Conservation (phyloP, 2,113 vertebrate species). For the Nerophis lumbriciformis region DNA sequence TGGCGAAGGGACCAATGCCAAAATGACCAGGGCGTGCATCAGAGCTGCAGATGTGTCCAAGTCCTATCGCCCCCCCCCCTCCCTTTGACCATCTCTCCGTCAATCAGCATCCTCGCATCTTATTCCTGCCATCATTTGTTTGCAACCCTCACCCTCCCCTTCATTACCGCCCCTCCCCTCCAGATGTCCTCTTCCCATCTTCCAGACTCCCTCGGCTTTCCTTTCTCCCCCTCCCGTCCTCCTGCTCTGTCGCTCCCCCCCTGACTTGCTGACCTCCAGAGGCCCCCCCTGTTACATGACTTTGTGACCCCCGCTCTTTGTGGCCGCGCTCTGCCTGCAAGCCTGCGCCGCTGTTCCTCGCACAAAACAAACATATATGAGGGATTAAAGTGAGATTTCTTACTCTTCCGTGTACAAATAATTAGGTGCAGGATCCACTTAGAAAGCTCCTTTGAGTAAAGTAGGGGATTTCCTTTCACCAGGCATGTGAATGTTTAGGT, state of each 20-base stretch:
- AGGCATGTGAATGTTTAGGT: too few species aligned
- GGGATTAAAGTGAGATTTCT: slow-evolving; percentile 24
- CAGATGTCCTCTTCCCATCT: slow-evolving; percentile 72
- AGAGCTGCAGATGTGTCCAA: slow-evolving; percentile 69
- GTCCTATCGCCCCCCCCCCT: slow-evolving; percentile 20
- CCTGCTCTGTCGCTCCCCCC: slow-evolving; percentile 43
- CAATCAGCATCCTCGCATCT: slow-evolving; percentile 40
- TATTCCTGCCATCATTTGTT: slow-evolving; percentile 46
- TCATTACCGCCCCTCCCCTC: slow-evolving; percentile 64
- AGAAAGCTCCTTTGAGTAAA: too few species aligned
- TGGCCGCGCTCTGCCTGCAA: slow-evolving; percentile 25
- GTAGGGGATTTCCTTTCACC: too few species aligned
- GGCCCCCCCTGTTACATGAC: slow-evolving; percentile 46
- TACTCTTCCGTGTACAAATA: not conserved
- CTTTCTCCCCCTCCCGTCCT: slow-evolving; percentile 60
- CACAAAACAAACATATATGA: not conserved
- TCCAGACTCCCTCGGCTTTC: slow-evolving; percentile 62
- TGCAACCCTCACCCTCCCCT: slow-evolving; percentile 34
- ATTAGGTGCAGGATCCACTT: too few species aligned
- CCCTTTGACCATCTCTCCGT: slow-evolving; percentile 30
- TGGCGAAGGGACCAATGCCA: slow-evolving; percentile 67
- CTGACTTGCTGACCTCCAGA: slow-evolving; percentile 62
- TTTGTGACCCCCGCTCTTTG: slow-evolving; percentile 33
- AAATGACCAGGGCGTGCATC: slow-evolving; percentile 69
- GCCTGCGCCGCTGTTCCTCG: too few species aligned